Evolutionary conservation across 1,140 invertebrate genomes (phyloP).

Genomic region (Drosophila subobscura): DNA sequence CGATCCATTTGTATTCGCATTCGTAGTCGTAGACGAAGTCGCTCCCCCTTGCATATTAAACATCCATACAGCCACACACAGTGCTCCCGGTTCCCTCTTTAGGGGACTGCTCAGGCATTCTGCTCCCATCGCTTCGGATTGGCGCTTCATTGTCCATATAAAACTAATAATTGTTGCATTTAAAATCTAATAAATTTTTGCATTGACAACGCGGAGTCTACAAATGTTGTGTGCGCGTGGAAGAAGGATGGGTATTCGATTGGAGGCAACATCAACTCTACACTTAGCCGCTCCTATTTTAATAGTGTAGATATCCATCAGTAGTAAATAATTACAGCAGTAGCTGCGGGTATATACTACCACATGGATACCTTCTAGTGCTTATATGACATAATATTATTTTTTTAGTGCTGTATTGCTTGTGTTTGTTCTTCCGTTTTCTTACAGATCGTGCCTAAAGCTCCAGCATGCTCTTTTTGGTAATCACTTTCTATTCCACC

Average conservation of each 20-base stretch:
- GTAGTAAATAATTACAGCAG: not conserved
- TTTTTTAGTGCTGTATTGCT: too few species aligned
- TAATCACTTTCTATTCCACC: too few species aligned
- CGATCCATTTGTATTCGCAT: not conserved
- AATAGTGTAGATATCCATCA: conserved; percentile 56
- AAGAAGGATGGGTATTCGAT: not conserved
- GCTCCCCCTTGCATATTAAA: conserved; percentile 57
- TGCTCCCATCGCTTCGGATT: conserved; percentile 41
- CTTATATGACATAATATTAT: too few species aligned
- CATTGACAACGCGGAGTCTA: conserved; percentile 75
- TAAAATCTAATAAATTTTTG: conserved; percentile 82
- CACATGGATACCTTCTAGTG: too few species aligned
- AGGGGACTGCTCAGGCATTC: conserved; percentile 62
- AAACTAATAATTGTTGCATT: conserved; percentile 83
- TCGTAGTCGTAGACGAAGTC: not conserved
- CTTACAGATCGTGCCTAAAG: too few species aligned
- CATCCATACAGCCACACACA: conserved; percentile 35
- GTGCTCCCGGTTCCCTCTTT: not conserved
- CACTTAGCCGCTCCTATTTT: conserved; percentile 69
- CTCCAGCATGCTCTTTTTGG: too few species aligned
- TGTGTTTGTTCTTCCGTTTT: not conserved
- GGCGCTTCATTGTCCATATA: conserved; percentile 81
- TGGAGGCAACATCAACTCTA: conserved; percentile 1
- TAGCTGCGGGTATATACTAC: not conserved
- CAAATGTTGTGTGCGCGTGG: conserved; percentile 3